phyloP scores from a whole-genome alignment of 2,888 invertebrate genomes.

The Tholera decimalis region DNA sequence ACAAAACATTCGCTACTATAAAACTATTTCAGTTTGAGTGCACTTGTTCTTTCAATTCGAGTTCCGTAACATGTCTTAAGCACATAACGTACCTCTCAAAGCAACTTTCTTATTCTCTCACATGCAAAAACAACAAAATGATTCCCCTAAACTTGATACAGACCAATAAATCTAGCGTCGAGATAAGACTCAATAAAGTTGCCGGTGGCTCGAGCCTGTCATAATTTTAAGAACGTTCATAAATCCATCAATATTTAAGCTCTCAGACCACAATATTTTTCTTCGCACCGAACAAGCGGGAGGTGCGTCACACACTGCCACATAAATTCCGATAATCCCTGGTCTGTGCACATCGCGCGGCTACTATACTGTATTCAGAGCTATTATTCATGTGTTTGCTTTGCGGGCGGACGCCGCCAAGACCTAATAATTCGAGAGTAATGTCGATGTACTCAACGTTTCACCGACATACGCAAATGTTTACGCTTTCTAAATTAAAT shows the following conservation, averaged over 20 bases:
- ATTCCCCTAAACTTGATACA: slow-evolving; percentile 79
- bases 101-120: slow-evolving; percentile 59
- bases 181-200: slow-evolving; percentile 88
- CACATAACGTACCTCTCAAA: slow-evolving; percentile 41
- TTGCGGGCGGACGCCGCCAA: slow-evolving; percentile 82
- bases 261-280: slow-evolving; percentile 87
- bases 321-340: slow-evolving; percentile 89
- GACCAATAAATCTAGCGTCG: slow-evolving; percentile 84
- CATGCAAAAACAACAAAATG: slow-evolving; percentile 79
- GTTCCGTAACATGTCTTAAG: slow-evolving; percentile 33
- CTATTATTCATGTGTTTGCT: slow-evolving; percentile 86
- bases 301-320: slow-evolving; percentile 87
- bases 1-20: slow-evolving; percentile 40
- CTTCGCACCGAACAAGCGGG: slow-evolving; percentile 75
- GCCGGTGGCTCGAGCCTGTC: slow-evolving; percentile 83
- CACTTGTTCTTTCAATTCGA: slow-evolving; percentile 41
- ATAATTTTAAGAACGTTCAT: slow-evolving; percentile 89
- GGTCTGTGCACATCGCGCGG: slow-evolving; percentile 80
- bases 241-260: slow-evolving; percentile 91
- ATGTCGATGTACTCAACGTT: slow-evolving; percentile 76
- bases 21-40: slow-evolving; percentile 59
- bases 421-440: slow-evolving; percentile 83
- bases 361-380: slow-evolving; percentile 82
- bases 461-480: slow-evolving; percentile 58
- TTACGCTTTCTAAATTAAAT: slow-evolving; percentile 46